Base-by-base conservation (phyloP, 2,888 invertebrate species). In the Drosophila tanythrix region DNA sequence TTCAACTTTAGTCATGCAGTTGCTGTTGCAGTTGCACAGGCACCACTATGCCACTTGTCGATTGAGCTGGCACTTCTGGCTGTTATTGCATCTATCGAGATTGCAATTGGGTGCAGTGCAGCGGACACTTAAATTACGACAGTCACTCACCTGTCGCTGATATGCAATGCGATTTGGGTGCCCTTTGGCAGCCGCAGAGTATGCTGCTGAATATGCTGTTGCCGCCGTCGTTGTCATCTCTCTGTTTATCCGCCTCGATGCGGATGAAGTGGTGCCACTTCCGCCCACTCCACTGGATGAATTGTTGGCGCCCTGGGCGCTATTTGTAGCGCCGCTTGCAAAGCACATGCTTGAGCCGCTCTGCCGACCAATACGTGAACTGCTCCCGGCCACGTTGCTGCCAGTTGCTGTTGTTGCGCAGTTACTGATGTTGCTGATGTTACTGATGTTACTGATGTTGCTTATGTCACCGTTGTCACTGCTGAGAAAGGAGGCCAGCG, bases 121-220 rank as follows among this genome's bases (percentile, higher is more conserved):
- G 33, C 6, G 36, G n/a, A 21, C 18, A 55, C 43, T 57, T 52
- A 27, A 18, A 18, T 57, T 36, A 43, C 5, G 13, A 1, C 6
- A 8, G n/a, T 11, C 36, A 86, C 92, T 88, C 76, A 93, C 93
- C 93, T 90, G 93, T 92, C 77, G 93, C 93, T 77, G 93, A 93
- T 87, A 93, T 92, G 90, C 93, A 93, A 82, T 93, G 93, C 74
- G 93, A 93, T 86, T 93, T 93, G 70, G 93, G 93, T 35, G 93
- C 93, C 72, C 91, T 88, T 53, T 93, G 93, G 81, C 93, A 93
- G 51, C 93, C 93, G 69, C 93, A 93, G 57, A 93, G 80, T 43
- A 91, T 90, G 51, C 88, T 76, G 13, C 71, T 79, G 29, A 61
- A 67, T 18, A 46, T 46, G 15, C 74, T 75, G 27, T 68, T 72